Base-by-base conservation (phyloP, 2,888 invertebrate genomes). In the Cataglyphis albicans region DNA sequence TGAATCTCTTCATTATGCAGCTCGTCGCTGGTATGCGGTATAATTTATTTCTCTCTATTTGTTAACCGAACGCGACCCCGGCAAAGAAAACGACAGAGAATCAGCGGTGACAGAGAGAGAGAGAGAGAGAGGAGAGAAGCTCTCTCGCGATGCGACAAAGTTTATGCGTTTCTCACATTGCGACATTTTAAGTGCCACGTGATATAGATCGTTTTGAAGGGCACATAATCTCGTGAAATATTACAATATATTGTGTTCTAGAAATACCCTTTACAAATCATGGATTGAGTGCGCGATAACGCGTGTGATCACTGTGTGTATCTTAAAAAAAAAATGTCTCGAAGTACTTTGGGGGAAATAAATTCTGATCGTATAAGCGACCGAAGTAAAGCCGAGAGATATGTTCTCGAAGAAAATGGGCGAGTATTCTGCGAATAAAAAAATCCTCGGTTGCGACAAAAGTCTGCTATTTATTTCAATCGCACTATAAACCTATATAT, bases 21-120 rank as follows among this genome's bases (percentile, higher is more conserved):
- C 67, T 29, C 55, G 72, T 67, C 61, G 52, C 55, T 25, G 64
- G 64, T 57, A 29, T 32, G 35, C 72, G 61, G 44, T 15, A 68
- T 81, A 81, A 84, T 81, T 84, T 75, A 84, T 84, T 84, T 78
- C 76, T 57, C 72, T 59, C 64, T 25, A 38, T 82, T 48, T 70
- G 76, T 76, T 68, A 82, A 68, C 68, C 68, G 29, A 76, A 67
- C 44, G 61, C n/a, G 35, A 15, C 10, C 29, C 15, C 41, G 32
- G 10, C 25, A 55, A 76, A 55, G 65, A 65, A 76, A 29, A 67
- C 52, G 55, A n/a, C 38, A 18, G 15, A 18, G 21, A 41, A 41
- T 29, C 64, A 32, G 15, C 38, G 7, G 21, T 4, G 32, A n/a
- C 52, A n/a, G 21, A 67, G 29, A 3, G 9, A 64, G 29, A 29